Evolutionary conservation across 2,888 invertebrate species (phyloP).

Genomic region (Chrysina gloriosa): DNA sequence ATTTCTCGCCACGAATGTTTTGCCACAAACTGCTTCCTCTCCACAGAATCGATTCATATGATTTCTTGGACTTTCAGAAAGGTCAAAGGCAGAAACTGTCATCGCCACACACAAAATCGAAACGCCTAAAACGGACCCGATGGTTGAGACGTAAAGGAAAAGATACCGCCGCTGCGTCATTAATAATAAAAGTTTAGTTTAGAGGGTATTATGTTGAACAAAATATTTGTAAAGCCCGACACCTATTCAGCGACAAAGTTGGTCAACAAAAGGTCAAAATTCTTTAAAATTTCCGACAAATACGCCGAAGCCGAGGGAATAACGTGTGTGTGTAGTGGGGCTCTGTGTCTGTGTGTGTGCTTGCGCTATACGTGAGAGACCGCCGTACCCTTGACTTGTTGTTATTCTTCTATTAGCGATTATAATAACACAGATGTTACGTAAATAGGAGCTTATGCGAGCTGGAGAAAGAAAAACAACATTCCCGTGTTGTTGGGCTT

Average conservation of each 20-base stretch:
- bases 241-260: conserved; percentile 39
- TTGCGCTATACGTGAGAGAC: conserved; percentile 1
- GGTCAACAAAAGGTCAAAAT: conserved; percentile 43
- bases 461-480: conserved; percentile 27
- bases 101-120: neutral
- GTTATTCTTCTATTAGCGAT: conserved; percentile 45
- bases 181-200: conserved; percentile 42
- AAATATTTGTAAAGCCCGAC: conserved; percentile 44
- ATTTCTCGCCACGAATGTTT: neutral
- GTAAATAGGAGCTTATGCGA: conserved; percentile 35
- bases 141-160: neutral
- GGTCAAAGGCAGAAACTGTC: conserved; percentile 3
- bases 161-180: conserved; percentile 32
- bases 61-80: neutral
- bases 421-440: conserved; percentile 45
- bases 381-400: conserved; percentile 40
- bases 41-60: too few species aligned
- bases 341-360: neutral
- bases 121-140: neutral
- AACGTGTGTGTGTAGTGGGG: neutral
- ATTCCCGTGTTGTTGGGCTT: conserved; percentile 22
- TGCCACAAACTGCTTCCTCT: too few species aligned
- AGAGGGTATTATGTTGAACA: conserved; percentile 37
- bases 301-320: conserved; percentile 17
- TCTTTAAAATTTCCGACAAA: conserved; percentile 38